These are phyloP conservation scores for Rhodophaea formosa DNA, from an alignment of 2,888 invertebrate species.

Conservation along the genomic window DNA sequence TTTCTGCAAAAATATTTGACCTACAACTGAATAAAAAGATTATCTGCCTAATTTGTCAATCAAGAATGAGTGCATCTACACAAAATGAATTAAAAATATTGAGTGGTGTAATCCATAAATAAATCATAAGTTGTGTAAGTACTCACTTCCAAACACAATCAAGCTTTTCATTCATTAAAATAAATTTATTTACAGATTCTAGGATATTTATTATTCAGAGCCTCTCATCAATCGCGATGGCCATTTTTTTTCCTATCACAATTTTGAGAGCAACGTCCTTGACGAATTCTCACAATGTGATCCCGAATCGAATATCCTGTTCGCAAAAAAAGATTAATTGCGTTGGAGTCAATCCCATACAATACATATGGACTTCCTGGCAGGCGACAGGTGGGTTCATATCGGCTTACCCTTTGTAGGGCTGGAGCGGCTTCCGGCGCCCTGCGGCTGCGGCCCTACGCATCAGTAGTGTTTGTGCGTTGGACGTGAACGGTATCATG, in stretches of 20 bases:
- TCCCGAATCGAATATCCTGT: conserved; percentile 6
- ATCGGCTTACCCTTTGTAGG: conserved; percentile 48
- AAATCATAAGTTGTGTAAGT: too few species aligned
- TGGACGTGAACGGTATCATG: conserved; percentile 50
- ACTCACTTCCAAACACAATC: too few species aligned
- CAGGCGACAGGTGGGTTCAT: conserved; percentile 45
- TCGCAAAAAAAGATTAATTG: background rate
- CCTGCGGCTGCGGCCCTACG: conserved; percentile 16
- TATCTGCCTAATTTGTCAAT: too few species aligned
- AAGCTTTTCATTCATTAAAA: too few species aligned
- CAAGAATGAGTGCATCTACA: too few species aligned
- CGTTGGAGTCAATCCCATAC: conserved; percentile 13
- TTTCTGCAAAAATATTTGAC: too few species aligned
- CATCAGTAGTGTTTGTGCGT: conserved; percentile 33
- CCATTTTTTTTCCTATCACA: background rate
- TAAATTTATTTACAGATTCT: too few species aligned
- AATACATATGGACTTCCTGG: conserved; percentile 21
- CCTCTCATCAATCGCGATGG: conserved; percentile 1
- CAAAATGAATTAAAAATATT: too few species aligned
- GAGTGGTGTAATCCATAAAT: too few species aligned
- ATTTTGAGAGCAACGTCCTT: conserved; percentile 12
- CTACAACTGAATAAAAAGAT: too few species aligned
- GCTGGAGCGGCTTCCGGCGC: conserved; percentile 39
- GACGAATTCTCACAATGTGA: conserved; percentile 15
- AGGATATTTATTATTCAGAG: background rate